A percentile compares a stretch with the other conserved stretches of the same genome.
Evolutionary conservation across 2,888 invertebrate genomes (phyloP).

Genomic region (Chaitophorus viminalis): DNA sequence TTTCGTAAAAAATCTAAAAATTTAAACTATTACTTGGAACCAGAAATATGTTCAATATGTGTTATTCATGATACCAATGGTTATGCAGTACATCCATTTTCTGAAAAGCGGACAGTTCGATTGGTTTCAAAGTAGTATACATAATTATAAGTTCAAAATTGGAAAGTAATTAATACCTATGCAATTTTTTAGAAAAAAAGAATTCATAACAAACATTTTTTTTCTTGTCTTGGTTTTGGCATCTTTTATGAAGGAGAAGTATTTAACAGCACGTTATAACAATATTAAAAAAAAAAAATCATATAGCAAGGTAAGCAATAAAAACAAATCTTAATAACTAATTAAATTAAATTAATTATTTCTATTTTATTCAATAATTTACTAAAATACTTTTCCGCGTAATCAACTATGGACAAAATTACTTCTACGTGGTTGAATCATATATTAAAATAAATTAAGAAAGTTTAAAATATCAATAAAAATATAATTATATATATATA

Average conservation of each 20-base stretch:
- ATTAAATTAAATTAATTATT: too few species aligned
- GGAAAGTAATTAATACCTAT: background rate
- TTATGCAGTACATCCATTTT: background rate
- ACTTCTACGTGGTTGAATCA: background rate
- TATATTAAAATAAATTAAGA: background rate
- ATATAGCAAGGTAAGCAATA: background rate
- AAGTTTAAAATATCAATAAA: too few species aligned
- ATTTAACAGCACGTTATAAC: background rate
- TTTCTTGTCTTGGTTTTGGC: background rate
- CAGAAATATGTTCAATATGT: background rate
- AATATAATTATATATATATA: too few species aligned
- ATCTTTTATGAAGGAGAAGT: background rate
- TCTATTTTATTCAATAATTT: background rate
- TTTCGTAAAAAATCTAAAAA: slow-evolving; percentile 38
- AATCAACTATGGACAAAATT: background rate
- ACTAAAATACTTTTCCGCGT: background rate
- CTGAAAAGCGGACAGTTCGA: slow-evolving; percentile 3
- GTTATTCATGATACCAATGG: slow-evolving; percentile 16
- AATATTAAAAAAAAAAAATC: background rate
- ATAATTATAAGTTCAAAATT: background rate
- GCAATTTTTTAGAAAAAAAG: background rate
- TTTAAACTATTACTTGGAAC: slow-evolving; percentile 10
- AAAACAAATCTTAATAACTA: background rate
- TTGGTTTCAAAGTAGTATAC: slow-evolving; percentile 10
- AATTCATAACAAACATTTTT: background rate